These are phyloP conservation scores for Acipenser ruthenus DNA, from an alignment of 2,797 vertebrate species.

Conservation along the genomic window DNA sequence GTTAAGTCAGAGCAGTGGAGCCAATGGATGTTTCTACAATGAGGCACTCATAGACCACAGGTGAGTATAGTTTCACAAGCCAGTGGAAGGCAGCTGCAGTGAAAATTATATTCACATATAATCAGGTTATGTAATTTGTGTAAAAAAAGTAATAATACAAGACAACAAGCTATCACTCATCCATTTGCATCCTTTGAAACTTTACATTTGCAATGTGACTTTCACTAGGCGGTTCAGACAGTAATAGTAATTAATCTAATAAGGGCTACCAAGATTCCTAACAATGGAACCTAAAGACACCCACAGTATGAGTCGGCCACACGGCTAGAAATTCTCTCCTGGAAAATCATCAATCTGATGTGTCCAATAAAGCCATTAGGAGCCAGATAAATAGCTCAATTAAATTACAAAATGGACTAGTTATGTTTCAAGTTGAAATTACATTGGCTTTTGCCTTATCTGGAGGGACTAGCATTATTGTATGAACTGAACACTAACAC, in stretches of 20 bases:
- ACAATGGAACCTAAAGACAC: constrained; percentile 61
- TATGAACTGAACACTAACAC: constrained; percentile 62
- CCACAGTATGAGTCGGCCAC: constrained; percentile 64
- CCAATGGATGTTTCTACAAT: too few species aligned
- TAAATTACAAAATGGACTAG: constrained; percentile 76
- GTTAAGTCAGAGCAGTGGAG: too few species aligned
- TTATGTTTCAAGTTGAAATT: constrained; percentile 81
- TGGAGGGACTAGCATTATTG: constrained; percentile 62
- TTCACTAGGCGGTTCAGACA: constrained; percentile 19
- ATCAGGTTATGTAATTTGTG: too few species aligned
- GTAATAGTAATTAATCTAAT: constrained; percentile 34
- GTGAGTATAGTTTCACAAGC: neutral
- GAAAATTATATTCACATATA: neutral
- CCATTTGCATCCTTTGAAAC: too few species aligned
- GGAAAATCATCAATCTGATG: constrained; percentile 69
- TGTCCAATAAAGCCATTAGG: constrained; percentile 74
- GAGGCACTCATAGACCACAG: too few species aligned
- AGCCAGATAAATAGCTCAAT: constrained; percentile 84
- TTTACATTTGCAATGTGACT: too few species aligned
- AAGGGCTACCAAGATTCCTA: constrained; percentile 33
- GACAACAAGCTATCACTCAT: too few species aligned
- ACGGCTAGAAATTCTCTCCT: constrained; percentile 65
- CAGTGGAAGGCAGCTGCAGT: neutral
- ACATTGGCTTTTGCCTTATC: constrained; percentile 63
- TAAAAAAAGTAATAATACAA: too few species aligned